Conservation (phyloP, 2,113 vertebrate species). For the Cottus gobio region DNA sequence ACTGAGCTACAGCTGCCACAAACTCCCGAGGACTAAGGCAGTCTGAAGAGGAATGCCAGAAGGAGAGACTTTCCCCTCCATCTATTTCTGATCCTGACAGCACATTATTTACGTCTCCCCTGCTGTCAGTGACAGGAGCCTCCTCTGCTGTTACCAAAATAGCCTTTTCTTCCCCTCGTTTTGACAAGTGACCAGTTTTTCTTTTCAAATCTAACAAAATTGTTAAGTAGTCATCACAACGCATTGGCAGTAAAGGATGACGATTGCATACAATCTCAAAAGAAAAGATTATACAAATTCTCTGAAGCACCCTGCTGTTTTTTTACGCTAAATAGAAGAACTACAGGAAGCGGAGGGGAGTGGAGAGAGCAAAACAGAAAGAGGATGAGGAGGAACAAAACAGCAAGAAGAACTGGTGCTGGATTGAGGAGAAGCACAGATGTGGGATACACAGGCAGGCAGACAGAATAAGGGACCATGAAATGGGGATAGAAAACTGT, state of each 20-base stretch:
- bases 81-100: slow-evolving; percentile 65
- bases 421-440: slow-evolving; percentile 42
- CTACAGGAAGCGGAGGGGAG: slow-evolving; percentile 35
- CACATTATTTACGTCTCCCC: slow-evolving; percentile 52
- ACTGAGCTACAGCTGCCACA: slow-evolving; percentile 47
- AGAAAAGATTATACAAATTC: slow-evolving; percentile 63
- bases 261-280: slow-evolving; percentile 41
- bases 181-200: slow-evolving; percentile 55
- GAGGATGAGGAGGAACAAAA: slow-evolving; percentile 52
- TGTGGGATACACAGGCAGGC: slow-evolving; percentile 44
- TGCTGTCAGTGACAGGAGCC: slow-evolving; percentile 46
- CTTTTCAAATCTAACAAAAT: slow-evolving; percentile 56
- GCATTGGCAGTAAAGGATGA: slow-evolving; percentile 35
- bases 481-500: slow-evolving; percentile 63
- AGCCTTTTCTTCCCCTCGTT: slow-evolving; percentile 43
- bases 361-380: slow-evolving; percentile 26
- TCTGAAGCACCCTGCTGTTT: slow-evolving; percentile 37
- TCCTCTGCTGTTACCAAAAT: slow-evolving; percentile 61
- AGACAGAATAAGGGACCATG: slow-evolving; percentile 56
- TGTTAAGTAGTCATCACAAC: slow-evolving; percentile 56
- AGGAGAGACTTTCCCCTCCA: slow-evolving; percentile 61
- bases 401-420: slow-evolving; percentile 20
- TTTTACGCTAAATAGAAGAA: slow-evolving; percentile 40
- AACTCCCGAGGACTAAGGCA: slow-evolving; percentile 10
- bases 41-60: slow-evolving; percentile 35